These are phyloP conservation scores for Iselma pallidipennis DNA, from an alignment of 2,888 invertebrate species.

Conservation along the genomic window DNA sequence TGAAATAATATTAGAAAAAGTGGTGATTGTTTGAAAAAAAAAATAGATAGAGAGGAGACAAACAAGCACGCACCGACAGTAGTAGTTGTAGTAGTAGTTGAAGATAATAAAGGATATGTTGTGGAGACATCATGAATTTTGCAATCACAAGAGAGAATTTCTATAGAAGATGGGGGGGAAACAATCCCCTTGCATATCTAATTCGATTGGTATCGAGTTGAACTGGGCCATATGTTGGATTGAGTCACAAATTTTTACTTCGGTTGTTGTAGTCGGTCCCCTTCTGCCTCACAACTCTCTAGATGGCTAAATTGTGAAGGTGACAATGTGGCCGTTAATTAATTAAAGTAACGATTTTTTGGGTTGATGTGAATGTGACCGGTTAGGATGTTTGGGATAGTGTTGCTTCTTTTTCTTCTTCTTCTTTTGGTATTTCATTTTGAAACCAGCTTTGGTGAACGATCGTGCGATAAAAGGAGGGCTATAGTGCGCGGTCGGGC, in stretches of 20 bases:
- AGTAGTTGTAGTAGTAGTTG: too few relatives aligned
- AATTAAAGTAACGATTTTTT: too few relatives aligned
- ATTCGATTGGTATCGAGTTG: not conserved
- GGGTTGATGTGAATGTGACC: not conserved
- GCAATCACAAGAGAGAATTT: not conserved
- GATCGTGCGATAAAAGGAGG: not conserved
- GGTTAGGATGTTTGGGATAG: not conserved
- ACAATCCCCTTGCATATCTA: not conserved
- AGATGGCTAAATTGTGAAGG: not conserved
- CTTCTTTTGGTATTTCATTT: too few relatives aligned
- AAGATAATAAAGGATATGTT: too few relatives aligned
- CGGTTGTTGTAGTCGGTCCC: not conserved
- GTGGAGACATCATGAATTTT: not conserved
- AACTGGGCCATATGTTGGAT: not conserved
- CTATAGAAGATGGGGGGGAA: not conserved
- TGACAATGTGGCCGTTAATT: not conserved
- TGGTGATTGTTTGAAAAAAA: not conserved
- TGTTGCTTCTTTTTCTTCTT: too few relatives aligned
- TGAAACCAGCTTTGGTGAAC: not conserved
- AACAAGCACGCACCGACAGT: too few relatives aligned
- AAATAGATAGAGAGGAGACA: not conserved
- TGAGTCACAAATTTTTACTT: not conserved
- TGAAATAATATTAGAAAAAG: not conserved
- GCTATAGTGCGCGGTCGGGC: not conserved
- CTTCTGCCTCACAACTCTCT: not conserved